Base-by-base conservation (phyloP, 2,797 vertebrate genomes). In the Alauda arvensis region DNA sequence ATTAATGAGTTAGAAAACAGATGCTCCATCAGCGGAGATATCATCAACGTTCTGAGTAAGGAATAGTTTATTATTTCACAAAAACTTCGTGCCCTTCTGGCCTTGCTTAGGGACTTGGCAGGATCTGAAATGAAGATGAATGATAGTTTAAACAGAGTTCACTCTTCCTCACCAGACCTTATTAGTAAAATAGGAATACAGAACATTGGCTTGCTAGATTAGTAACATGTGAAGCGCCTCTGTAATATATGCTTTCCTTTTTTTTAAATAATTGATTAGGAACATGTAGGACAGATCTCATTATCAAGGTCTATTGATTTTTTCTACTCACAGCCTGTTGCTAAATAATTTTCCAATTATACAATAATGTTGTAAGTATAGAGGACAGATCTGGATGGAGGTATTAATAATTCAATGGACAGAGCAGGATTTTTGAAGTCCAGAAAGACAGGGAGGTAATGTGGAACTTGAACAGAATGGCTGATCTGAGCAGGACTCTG, bases 91-190 rank as follows among this genome's bases (percentile, higher is more conserved):
- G 89, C 74, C 80, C 91, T 96, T 89, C 76, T 95, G 91, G 92
- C 85, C 92, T 88, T 93, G 88, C 90, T 94, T 89, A 93, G 85
- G 91, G 77, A 93, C 78, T 93, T 94, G 91, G 79, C 80, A 90
- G 80, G 79, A 62, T 93, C 80, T 82, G 75, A 91, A 95, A 95
- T 94, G 89, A 93, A 95, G 95, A 95, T 67, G 78, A 93, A 96
- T 89, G 92, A 43, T 85, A 83, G 61, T 91, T 94, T 92, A 85
- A 94, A 84, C 67, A 74, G 75, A 92, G 85, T 88, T 94, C 84
- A 76, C 39, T 68, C 45, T 94, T 93, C 77, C 71, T 94, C 42
- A n/a, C 51, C 90, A 93, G 76, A 67, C 61, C 83, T 92, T 89
- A 87, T 89, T 92, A 87, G 89, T 82, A 83, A 85, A 90, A 80